Conservation (phyloP, 1,140 invertebrate genomes). For the Brachionus paranguensis region DNA sequence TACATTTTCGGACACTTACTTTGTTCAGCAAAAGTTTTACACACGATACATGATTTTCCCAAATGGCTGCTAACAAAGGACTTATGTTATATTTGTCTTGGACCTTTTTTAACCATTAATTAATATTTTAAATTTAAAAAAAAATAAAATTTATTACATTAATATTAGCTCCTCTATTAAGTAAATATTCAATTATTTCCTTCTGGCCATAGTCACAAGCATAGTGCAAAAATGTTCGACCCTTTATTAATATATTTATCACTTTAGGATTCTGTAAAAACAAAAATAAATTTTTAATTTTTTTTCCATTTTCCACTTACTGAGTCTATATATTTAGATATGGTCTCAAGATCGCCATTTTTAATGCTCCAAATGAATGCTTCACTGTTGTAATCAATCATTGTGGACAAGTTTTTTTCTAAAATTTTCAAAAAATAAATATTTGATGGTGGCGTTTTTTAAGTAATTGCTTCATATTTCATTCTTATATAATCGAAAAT, state of each 20-base stretch:
- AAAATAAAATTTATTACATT: constrained; percentile 67
- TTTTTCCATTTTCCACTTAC: neutral
- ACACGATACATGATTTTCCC: constrained; percentile 36
- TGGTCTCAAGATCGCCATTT: constrained; percentile 34
- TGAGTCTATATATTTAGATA: constrained; percentile 28
- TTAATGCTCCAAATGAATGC: constrained; percentile 34
- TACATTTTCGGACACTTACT: constrained; percentile 57
- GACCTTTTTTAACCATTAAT: constrained; percentile 59
- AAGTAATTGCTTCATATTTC: neutral
- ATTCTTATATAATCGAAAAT: neutral
- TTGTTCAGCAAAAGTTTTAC: constrained; percentile 71
- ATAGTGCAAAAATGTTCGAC: constrained; percentile 47
- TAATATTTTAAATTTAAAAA: constrained; percentile 22
- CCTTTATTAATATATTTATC: constrained; percentile 41
- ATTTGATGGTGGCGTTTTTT: neutral
- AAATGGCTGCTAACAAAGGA: constrained; percentile 28
- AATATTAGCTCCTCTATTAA: constrained; percentile 79
- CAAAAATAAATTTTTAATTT: neutral
- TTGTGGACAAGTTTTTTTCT: neutral
- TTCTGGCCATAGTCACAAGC: constrained; percentile 89
- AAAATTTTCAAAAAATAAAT: constrained; percentile 1
- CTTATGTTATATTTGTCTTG: constrained; percentile 48
- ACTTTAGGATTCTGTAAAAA: constrained; percentile 39
- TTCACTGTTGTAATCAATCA: constrained; percentile 23
- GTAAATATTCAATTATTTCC: constrained; percentile 78